A percentile compares a stretch with the other conserved stretches of the same genome.
These are phyloP conservation scores for Sesia bembeciformis DNA, from an alignment of 2,888 invertebrate species.

Conservation along the genomic window DNA sequence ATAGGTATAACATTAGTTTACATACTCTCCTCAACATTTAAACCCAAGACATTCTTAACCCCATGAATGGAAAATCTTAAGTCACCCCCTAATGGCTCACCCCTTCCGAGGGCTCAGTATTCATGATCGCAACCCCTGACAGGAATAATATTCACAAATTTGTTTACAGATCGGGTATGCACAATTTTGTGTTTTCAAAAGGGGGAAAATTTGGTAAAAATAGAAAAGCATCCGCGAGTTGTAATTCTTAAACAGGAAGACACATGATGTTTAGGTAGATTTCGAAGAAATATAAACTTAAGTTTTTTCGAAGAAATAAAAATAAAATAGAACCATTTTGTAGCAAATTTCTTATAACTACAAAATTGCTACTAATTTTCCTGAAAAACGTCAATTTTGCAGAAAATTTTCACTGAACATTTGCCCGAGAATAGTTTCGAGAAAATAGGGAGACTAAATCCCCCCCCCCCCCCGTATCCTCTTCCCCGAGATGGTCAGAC, in stretches of 20 bases:
- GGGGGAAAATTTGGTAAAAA: conserved; percentile 16
- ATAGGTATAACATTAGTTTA: neutral
- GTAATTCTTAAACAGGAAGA: neutral
- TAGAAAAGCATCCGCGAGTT: neutral
- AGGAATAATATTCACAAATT: conserved; percentile 69
- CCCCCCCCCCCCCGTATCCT: too few relatives aligned
- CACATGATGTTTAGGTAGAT: too few relatives aligned
- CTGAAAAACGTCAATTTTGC: too few relatives aligned
- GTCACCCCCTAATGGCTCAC: conserved; percentile 39
- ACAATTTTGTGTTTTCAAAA: neutral
- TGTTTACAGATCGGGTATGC: conserved; percentile 60
- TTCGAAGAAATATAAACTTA: too few relatives aligned
- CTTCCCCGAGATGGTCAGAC: too few relatives aligned
- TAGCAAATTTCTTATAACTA: too few relatives aligned
- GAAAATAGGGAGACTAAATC: too few relatives aligned
- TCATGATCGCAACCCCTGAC: conserved; percentile 38
- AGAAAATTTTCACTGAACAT: too few relatives aligned
- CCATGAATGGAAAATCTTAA: conserved; percentile 63
- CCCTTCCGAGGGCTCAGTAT: conserved; percentile 44
- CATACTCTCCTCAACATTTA: conserved; percentile 32
- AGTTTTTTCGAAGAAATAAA: too few relatives aligned
- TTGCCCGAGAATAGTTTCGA: too few relatives aligned
- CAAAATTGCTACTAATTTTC: too few relatives aligned
- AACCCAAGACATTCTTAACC: conserved; percentile 35
- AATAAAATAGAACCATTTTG: too few relatives aligned